These are phyloP conservation scores for Cyanoliseus patagonus DNA, from an alignment of 2,113 vertebrate genomes.

Conservation along the genomic window DNA sequence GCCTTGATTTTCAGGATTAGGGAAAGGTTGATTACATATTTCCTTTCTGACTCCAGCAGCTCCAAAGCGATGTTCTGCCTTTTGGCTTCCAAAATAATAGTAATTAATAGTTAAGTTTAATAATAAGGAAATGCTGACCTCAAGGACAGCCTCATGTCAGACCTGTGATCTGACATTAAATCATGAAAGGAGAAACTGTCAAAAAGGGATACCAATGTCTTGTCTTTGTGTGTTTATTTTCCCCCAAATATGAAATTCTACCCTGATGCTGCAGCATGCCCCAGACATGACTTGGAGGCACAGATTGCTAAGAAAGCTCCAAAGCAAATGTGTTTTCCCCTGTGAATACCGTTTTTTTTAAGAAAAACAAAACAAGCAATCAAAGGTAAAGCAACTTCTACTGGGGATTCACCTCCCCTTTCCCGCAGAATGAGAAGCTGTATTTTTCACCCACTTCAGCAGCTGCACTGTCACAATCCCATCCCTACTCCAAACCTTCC, in stretches of 20 bases:
- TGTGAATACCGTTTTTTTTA: background rate
- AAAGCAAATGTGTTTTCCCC: background rate
- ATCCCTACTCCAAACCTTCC: background rate
- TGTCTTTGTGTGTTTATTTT: background rate
- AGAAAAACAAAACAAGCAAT: background rate
- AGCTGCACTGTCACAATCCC: background rate
- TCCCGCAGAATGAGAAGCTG: background rate
- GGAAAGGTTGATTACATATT: conserved; percentile 92
- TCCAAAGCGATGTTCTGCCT: conserved; percentile 91
- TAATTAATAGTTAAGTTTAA: conserved; percentile 20
- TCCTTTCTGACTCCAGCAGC: conserved; percentile 93
- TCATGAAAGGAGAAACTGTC: background rate
- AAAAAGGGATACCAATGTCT: background rate
- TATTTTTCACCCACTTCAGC: background rate
- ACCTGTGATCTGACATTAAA: background rate
- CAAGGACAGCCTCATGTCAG: background rate
- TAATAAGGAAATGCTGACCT: background rate
- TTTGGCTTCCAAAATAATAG: conserved; percentile 88
- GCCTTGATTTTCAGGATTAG: conserved; percentile 95
- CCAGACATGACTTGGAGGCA: background rate
- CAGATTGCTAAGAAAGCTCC: background rate
- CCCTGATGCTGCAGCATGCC: background rate
- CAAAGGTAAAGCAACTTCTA: background rate
- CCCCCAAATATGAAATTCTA: background rate
- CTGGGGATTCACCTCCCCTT: background rate